Base-by-base conservation (phyloP, 2,113 vertebrate species). In the Tragelaphus buxtoni region DNA sequence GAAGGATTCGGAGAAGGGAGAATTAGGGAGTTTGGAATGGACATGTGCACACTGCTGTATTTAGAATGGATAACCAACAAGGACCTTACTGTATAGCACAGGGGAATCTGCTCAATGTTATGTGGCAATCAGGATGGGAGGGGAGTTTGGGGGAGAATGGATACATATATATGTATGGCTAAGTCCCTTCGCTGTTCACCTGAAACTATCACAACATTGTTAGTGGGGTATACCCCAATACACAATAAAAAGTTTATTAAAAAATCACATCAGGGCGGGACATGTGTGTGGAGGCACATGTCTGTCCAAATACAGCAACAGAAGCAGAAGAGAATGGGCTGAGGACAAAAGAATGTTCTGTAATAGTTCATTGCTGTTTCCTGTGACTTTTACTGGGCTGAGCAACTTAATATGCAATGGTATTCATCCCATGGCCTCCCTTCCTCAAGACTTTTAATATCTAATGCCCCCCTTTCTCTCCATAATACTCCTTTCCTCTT, bases 401-500 rank as follows among this genome's bases (percentile, higher is more conserved):
- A 77, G 82, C 92, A 93, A 77, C 90, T 91, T 87, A 86, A 74
- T 82, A 81, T 90, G 49, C 74, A 88, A 42, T 47, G 35, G 58
- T 39, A 76, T 97, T 84, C 84, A 93, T 79, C 86, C 72, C 69
- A 42, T 74, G 74, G 35, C 60, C 74, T 93, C 69, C 63, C 85
- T 93, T 96, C 72, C 63, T 96, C 56, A 28, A 77, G 35, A 35
- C n/a, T 95, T 30, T 82, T 82, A 93, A 84, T 63, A 86, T 58
- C 61, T 80, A 76, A 13, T 82, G 39, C 4, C 14, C 30, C 13
- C 4, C 32, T 35, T 42, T 77, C 83, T 80, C 24, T n/a, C 32
- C 42, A 80, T 9, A 42, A 35, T 35, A 80, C 17, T 94, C 30
- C 49, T 81, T 72, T 81, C 77, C 88, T 96, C 35, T 58, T 92